Base-by-base conservation (phyloP, 2,113 vertebrate species). In the Brachypodius melanocephalos region DNA sequence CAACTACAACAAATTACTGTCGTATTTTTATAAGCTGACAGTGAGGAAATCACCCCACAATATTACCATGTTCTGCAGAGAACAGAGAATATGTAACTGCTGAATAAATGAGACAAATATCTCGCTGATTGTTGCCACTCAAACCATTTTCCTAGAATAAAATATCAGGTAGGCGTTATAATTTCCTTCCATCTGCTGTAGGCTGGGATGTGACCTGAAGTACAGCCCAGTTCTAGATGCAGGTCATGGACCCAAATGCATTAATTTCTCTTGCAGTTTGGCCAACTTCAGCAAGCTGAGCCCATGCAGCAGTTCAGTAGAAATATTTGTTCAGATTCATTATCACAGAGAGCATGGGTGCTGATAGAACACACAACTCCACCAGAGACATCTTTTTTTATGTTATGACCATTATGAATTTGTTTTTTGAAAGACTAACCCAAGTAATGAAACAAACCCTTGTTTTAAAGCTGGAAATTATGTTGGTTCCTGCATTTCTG, bases 11-110 rank as follows among this genome's bases (percentile, higher is more conserved):
- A 96, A 96, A 92, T 93, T 84, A 95, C 76, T 13, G 16, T 78
- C 17, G 48, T 96, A 94, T 96, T 95, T 96, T 96, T 96, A 87
- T 93, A 96, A 96, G 87, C 68, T 90, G 94, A 95, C 93, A 78
- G 89, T 48, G 85, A 96, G 94, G 92, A 96, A 97, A 95, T 93
- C 92, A 92, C 94, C 89, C 74, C 65, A 93, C 77, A 69, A 75
- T 93, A 95, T 96, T 93, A 93, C 96, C 95, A 95, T 91, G 86
- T 96, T 97, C 92, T 93, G 92, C 92, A 91, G 85, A 89, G 87
- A 91, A 48, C 57, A 55, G 92, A 69, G 84, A 67, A 69, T 88
- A 81, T 7, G 7, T 72, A 93, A 89, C 79, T 80, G 88, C 94
- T 96, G 95, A 93, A 95, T 90, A 96, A 97, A 88, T 90, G 95